Evolutionary conservation across 2,113 vertebrate genomes (phyloP).

Genomic region (Oceanites oceanicus): DNA sequence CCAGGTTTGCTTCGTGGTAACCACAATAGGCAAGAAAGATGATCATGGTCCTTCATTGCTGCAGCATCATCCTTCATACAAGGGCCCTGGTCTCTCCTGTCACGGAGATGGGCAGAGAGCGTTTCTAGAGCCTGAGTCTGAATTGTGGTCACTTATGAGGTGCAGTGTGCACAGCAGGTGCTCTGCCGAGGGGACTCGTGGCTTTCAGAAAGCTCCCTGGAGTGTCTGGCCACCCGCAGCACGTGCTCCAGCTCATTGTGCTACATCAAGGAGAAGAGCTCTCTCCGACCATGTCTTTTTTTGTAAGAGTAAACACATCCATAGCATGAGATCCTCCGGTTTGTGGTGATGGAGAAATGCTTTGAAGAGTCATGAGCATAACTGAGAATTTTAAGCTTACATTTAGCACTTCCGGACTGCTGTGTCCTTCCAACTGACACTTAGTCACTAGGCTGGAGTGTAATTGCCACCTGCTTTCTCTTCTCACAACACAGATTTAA

Average conservation of each 20-base stretch:
- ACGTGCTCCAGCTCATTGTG: fast-evolving
- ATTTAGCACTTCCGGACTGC: background rate
- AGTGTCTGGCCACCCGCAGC: fast-evolving
- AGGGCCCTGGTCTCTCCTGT: background rate
- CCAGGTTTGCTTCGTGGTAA: background rate
- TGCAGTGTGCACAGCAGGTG: background rate
- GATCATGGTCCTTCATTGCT: background rate
- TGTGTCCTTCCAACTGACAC: background rate
- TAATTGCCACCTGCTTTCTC: background rate
- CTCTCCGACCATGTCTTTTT: background rate
- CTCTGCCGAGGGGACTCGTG: background rate
- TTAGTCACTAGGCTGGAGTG: background rate
- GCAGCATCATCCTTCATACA: fast-evolving
- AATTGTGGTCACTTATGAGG: background rate
- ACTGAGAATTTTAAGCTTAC: background rate
- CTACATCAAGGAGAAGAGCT: background rate
- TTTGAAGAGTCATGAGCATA: background rate
- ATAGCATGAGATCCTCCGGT: background rate
- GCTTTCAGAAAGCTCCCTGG: background rate
- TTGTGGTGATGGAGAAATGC: background rate
- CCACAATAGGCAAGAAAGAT: fast-evolving
- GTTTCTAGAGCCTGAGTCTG: background rate
- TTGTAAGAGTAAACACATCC: background rate
- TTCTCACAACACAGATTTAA: background rate
- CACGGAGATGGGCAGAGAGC: fast-evolving